phyloP scores from a whole-genome alignment of 2,888 invertebrate genomes.

The Cataglyphis albicans region DNA sequence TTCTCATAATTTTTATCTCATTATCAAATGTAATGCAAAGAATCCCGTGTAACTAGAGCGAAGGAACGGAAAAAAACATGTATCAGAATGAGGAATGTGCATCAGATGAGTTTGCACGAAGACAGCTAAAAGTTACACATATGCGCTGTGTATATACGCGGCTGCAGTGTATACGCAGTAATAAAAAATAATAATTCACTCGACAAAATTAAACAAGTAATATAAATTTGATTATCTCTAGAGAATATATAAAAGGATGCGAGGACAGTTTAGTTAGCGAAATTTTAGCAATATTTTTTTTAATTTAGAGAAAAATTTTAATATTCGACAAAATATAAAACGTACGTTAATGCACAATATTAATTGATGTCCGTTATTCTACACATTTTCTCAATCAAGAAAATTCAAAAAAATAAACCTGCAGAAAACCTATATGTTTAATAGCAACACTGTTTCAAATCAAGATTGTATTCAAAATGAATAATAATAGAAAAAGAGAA shows the following conservation, averaged over 20 bases:
- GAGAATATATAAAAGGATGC: background rate
- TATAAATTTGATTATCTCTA: background rate
- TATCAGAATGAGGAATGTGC: background rate
- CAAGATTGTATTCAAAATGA: background rate
- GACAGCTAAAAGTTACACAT: background rate
- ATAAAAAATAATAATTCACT: background rate
- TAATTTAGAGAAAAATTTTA: background rate
- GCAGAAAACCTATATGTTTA: background rate
- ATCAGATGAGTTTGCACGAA: background rate
- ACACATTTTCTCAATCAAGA: background rate
- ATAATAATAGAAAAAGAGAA: conserved; percentile 24
- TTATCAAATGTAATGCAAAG: conserved; percentile 32
- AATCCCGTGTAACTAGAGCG: background rate
- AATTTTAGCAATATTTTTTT: background rate
- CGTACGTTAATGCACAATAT: background rate
- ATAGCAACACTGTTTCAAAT: background rate
- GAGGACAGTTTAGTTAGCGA: background rate
- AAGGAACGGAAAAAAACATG: background rate
- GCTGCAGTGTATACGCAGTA: background rate
- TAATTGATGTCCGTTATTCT: background rate
- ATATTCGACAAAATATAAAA: background rate
- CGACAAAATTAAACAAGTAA: conserved; percentile 1
- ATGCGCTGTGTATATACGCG: background rate
- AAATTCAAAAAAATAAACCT: background rate
- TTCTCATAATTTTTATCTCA: conserved; percentile 57